A percentile compares a stretch with the other conserved stretches of the same genome.
Evolutionary conservation across 2,113 vertebrate genomes (phyloP).

Genomic region (Mirounga angustirostris): DNA sequence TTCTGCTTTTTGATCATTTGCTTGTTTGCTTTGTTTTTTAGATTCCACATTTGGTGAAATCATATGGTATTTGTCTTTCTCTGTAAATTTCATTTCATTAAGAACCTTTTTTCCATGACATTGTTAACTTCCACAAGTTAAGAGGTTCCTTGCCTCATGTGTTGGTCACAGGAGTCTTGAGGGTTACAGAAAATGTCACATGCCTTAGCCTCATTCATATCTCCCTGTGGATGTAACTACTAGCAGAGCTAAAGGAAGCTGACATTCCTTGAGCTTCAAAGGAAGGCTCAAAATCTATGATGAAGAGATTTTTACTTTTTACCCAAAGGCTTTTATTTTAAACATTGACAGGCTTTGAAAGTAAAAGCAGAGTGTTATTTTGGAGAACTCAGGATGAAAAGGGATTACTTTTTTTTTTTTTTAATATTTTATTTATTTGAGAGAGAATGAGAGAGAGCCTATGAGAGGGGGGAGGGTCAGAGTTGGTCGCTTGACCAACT

Average conservation of each 20-base stretch:
- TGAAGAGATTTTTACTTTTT: constrained; percentile 24
- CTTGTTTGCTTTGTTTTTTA: background rate
- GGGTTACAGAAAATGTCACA: constrained; percentile 44
- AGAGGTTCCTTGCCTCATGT: constrained; percentile 22
- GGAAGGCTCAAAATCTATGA: constrained; percentile 1
- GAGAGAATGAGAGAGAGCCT: too few relatives aligned
- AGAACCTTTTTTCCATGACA: background rate
- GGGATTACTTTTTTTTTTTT: background rate
- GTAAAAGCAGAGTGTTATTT: constrained; percentile 18
- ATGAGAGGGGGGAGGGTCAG: too few relatives aligned
- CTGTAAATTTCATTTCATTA: background rate
- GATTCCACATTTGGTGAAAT: background rate
- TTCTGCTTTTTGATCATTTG: background rate
- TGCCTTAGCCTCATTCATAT: constrained; percentile 33
- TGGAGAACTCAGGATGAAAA: constrained; percentile 22
- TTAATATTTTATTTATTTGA: too few relatives aligned
- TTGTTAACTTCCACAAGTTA: constrained; percentile 27
- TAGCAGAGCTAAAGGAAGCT: constrained; percentile 15
- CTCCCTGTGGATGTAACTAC: constrained; percentile 11
- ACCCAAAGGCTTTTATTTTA: constrained; percentile 43
- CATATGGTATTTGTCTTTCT: background rate
- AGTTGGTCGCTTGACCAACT: too few relatives aligned
- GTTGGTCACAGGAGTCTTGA: constrained; percentile 57
- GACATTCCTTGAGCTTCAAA: constrained; percentile 31
- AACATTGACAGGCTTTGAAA: background rate